Base-by-base conservation (phyloP, 2,888 invertebrate species). In the Lasioglossum malachurum region DNA sequence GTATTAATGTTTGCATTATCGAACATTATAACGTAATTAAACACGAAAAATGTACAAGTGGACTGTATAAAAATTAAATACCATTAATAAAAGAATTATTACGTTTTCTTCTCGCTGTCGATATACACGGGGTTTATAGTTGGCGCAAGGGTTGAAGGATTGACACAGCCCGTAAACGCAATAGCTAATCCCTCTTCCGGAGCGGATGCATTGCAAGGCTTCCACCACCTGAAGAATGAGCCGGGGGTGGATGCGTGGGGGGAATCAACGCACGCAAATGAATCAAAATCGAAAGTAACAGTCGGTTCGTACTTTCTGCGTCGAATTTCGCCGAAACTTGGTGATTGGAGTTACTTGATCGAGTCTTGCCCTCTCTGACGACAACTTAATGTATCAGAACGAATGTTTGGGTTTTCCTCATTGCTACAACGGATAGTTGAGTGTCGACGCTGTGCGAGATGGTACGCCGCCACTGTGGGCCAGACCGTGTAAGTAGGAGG, bases 321-420 rank as follows among this genome's bases (percentile, higher is more conserved):
- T 4, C 31, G 75, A 81, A 73, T 73, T 87, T 85, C 82, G 67
- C 72, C 44, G 12, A 12, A 44, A 44, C 44, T 16, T 46, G 46
- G 16, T 4, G 16, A 16, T 46, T 46, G 16, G 46, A 46, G 16
- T 4, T 46, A 46, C 46, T 46, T 44, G 44, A 44, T 44, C 12
- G 44, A 44, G 44, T 44, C 46, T 46, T 46, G 14, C 4, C 16
- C 4, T 46, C 46, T 46, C 4, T 16, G 16, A 46, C 16, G 16
- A 46, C 16, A 16, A 46, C 46, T 16, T 16, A 16, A 46, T 46
- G 46, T 14, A 46, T 46, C 46, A 16, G 46, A 46, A 44, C 4
- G 4, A 4, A 16, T 16, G 16, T 46, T 46, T 46, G 46, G 23
- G 10, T 12, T n/a, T 49, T 23, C 19, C 19, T 23, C 7, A 16